Evolutionary conservation across 2,113 vertebrate genomes (phyloP).

Genomic region (Xiphias gladius): DNA sequence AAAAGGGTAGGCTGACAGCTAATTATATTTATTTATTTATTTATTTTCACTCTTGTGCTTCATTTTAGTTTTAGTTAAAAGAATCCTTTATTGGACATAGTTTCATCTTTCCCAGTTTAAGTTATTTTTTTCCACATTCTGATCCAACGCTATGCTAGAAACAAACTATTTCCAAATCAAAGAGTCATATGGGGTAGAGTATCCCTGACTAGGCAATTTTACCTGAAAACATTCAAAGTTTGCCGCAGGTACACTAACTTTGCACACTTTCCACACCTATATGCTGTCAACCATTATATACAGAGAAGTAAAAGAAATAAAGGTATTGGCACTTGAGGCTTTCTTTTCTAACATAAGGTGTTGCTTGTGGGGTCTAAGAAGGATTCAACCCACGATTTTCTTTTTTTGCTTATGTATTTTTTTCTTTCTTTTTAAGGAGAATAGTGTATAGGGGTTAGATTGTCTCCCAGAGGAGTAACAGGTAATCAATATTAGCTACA

Average conservation of each 20-base stretch:
- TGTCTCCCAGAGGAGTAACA: conserved; percentile 37
- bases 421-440: conserved; percentile 27
- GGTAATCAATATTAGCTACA: conserved; percentile 69
- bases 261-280: conserved; percentile 38
- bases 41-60: neutral
- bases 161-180: neutral
- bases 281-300: conserved; percentile 34
- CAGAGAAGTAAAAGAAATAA: conserved; percentile 50
- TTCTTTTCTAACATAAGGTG: conserved; percentile 18
- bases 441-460: conserved; percentile 23
- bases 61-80: neutral
- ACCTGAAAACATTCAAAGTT: conserved; percentile 22
- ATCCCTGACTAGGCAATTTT: neutral
- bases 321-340: conserved; percentile 25
- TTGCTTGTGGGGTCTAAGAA: conserved; percentile 8
- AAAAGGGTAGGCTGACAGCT: neutral
- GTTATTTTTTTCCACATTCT: conserved; percentile 1
- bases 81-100: neutral
- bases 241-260: conserved; percentile 28
- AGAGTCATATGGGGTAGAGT: neutral
- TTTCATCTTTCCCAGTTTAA: neutral
- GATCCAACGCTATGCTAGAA: neutral
- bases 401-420: conserved; percentile 20
- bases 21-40: neutral
- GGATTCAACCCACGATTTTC: conserved; percentile 46